Percentiles rank a stretch among this genome's conserved stretches.
These are phyloP conservation scores for Gnathonemus echidnorhynchus DNA, from an alignment of 2,113 vertebrate species.

Conservation along the genomic window DNA sequence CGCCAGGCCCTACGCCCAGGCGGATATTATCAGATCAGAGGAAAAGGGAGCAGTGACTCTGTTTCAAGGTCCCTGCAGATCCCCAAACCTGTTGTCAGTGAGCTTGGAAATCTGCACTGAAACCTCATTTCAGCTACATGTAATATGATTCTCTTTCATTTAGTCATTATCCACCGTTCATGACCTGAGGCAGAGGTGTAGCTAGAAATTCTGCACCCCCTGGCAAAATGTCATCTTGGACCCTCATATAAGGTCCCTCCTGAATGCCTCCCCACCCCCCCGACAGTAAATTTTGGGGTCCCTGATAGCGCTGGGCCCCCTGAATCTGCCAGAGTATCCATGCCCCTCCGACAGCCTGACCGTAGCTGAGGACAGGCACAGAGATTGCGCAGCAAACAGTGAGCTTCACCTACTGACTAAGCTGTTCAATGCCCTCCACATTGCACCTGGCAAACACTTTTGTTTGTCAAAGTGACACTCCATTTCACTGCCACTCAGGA, in stretches of 20 bases:
- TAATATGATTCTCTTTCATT: neutral
- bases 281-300: neutral
- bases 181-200: neutral
- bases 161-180: neutral
- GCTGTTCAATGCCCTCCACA: neutral
- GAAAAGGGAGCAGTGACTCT: neutral
- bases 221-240: neutral
- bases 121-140: neutral
- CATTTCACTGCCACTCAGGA: neutral
- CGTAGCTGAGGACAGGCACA: neutral
- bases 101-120: neutral
- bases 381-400: neutral
- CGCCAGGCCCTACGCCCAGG: neutral
- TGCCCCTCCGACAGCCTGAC: neutral
- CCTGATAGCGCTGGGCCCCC: neutral
- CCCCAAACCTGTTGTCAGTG: neutral
- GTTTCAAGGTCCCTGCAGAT: neutral
- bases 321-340: neutral
- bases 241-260: neutral
- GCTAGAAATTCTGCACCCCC: neutral
- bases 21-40: neutral
- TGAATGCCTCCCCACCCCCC: neutral
- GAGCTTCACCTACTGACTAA: neutral
- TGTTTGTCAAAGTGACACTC: neutral
- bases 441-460: neutral